Conservation (phyloP, 2,888 invertebrate species). For the Drosophila longiperda region DNA sequence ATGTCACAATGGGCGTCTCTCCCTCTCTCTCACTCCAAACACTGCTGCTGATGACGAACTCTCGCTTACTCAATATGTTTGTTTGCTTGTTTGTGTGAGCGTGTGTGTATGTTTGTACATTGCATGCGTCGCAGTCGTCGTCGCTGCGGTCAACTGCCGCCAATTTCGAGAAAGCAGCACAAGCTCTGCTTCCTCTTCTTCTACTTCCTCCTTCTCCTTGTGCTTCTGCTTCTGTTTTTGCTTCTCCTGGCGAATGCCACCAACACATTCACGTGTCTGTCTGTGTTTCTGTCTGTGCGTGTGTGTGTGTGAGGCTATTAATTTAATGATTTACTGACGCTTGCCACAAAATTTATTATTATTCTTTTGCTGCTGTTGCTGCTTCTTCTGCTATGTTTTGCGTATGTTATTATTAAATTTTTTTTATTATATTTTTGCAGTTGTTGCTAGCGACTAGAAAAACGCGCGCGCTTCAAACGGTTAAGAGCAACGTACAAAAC, state of each 20-base stretch:
- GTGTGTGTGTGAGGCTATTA: conserved; percentile 65
- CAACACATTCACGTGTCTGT: conserved; percentile 41
- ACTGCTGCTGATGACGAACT: conserved; percentile 66
- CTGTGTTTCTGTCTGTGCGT: conserved; percentile 10
- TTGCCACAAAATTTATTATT: conserved; percentile 74
- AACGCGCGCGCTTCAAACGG: conserved; percentile 39
- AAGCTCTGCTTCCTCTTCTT: conserved; percentile 29
- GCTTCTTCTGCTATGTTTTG: conserved; percentile 14
- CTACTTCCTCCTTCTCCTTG: neutral
- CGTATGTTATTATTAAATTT: conserved; percentile 10
- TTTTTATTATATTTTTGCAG: conserved; percentile 1
- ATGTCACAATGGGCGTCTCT: conserved; percentile 77
- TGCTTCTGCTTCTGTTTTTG: conserved; percentile 3
- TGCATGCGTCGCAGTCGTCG: conserved; percentile 51
- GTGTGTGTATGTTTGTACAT: conserved; percentile 36
- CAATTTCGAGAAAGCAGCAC: conserved; percentile 63
- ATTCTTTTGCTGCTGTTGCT: conserved; percentile 31
- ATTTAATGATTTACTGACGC: conserved; percentile 79
- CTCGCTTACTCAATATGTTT: conserved; percentile 50
- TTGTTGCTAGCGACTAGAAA: conserved; percentile 42
- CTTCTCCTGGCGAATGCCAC: conserved; percentile 43
- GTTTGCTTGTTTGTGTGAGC: conserved; percentile 23
- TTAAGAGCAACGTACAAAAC: conserved; percentile 12
- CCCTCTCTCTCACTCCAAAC: neutral
- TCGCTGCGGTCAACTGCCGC: conserved; percentile 76